phyloP scores from a whole-genome alignment of 2,888 invertebrate genomes.

The Oxyteleia sp. region DNA sequence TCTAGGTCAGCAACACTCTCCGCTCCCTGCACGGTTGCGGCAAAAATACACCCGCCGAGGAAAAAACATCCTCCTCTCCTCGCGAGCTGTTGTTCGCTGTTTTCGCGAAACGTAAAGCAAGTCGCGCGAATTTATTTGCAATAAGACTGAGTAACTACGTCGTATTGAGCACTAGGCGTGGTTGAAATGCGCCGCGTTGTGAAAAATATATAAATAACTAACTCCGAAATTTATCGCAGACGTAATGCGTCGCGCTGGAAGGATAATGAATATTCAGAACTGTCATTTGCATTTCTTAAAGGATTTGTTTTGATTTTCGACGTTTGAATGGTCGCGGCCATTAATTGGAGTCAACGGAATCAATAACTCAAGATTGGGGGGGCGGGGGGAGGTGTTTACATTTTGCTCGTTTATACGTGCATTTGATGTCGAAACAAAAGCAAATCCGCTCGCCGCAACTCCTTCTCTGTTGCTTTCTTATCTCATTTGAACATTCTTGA shows the following conservation, averaged over 20 bases:
- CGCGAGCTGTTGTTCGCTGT: conserved; percentile 45
- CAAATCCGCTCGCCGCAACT: not conserved
- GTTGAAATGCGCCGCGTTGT: conserved; percentile 14
- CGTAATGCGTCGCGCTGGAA: not conserved
- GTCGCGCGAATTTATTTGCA: conserved; percentile 35
- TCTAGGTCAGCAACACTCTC: conserved; percentile 74
- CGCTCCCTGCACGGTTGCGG: conserved; percentile 21
- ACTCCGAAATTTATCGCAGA: conserved; percentile 6
- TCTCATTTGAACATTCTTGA: conserved; percentile 40
- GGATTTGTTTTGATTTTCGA: conserved; percentile 27
- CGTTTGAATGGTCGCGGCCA: conserved; percentile 14
- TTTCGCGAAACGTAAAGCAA: conserved; percentile 37
- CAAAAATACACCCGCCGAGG: conserved; percentile 34
- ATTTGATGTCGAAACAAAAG: conserved; percentile 27
- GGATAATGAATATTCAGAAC: conserved; percentile 41
- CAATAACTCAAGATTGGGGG: not conserved
- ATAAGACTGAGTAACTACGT: conserved; percentile 28
- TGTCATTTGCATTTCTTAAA: conserved; percentile 28
- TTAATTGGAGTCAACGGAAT: conserved; percentile 24
- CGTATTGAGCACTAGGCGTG: conserved; percentile 23
- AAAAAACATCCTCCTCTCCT: conserved; percentile 34
- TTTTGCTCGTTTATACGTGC: not conserved
- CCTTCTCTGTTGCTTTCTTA: conserved; percentile 34
- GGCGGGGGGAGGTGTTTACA: not conserved
- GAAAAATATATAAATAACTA: conserved; percentile 35